phyloP scores from a whole-genome alignment of 2,113 vertebrate genomes.

The Vidua chalybeata region DNA sequence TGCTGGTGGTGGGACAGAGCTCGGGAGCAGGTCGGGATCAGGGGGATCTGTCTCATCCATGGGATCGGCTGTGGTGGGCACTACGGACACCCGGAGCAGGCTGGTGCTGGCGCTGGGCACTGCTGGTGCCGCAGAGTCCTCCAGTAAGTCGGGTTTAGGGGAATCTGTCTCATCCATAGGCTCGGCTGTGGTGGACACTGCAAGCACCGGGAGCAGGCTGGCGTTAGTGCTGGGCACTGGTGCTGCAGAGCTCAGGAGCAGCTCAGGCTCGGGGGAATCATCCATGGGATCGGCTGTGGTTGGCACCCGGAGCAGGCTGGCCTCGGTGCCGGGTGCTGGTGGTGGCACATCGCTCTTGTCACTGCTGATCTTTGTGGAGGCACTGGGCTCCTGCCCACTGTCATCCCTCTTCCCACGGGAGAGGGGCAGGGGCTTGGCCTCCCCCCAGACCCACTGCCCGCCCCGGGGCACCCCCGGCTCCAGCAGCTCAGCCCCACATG shows the following conservation, averaged over 20 bases:
- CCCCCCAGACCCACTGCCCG: neutral
- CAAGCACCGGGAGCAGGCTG: neutral
- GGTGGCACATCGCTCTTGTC: fast-evolving
- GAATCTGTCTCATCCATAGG: neutral
- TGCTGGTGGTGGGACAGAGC: fast-evolving
- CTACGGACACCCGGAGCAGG: fast-evolving
- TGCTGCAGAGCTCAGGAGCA: neutral
- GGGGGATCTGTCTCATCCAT: neutral
- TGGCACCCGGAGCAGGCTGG: neutral
- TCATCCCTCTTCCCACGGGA: neutral
- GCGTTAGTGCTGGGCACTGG: neutral
- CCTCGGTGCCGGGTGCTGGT: fast-evolving
- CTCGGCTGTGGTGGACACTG: fast-evolving
- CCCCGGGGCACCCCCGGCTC: neutral
- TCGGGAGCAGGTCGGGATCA: fast-evolving
- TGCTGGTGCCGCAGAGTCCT: neutral
- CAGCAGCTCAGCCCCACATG: fast-evolving
- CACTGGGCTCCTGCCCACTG: neutral
- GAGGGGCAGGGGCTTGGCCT: fast-evolving
- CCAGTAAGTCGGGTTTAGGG: fast-evolving
- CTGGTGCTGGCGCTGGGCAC: fast-evolving
- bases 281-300: neutral
- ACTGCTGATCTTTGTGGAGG: fast-evolving
- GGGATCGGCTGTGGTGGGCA: fast-evolving
- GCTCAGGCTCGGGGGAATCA: neutral